Evolutionary conservation across 2,888 invertebrate genomes (phyloP).

Genomic region (Drosophila melanosoma): DNA sequence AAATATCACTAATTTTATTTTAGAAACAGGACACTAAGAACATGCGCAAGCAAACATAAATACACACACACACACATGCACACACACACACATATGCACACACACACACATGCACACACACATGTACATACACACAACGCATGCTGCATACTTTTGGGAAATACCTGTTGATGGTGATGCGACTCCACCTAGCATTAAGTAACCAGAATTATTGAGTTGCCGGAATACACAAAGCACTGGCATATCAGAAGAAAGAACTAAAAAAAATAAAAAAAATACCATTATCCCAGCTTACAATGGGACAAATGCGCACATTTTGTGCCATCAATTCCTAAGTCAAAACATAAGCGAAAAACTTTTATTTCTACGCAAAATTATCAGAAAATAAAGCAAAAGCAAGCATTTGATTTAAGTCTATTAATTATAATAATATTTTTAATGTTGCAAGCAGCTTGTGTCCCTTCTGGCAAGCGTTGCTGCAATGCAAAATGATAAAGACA

Average conservation of each 20-base stretch:
- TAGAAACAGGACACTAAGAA: constrained; percentile 21
- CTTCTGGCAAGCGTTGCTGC: constrained; percentile 7
- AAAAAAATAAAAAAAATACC: constrained; percentile 3
- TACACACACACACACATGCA: background rate
- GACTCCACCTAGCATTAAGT: constrained; percentile 61
- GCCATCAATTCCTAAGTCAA: constrained; percentile 13
- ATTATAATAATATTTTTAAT: constrained; percentile 70
- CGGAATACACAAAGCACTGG: constrained; percentile 17
- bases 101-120: background rate
- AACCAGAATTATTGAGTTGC: constrained; percentile 70
- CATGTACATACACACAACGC: background rate
- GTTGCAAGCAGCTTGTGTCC: constrained; percentile 38
- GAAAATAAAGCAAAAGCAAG: background rate
- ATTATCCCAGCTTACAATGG: constrained; percentile 27
- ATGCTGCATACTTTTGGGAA: constrained; percentile 27
- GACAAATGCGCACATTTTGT: constrained; percentile 14
- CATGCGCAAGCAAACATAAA: constrained; percentile 5
- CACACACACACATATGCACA: background rate
- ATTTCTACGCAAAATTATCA: background rate
- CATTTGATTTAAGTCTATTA: constrained; percentile 25
- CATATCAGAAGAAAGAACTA: background rate
- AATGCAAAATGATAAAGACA: constrained; percentile 1
- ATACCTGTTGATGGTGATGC: constrained; percentile 43
- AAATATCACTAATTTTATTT: constrained; percentile 48
- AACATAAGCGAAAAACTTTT: background rate